Percentiles rank a stretch among this genome's conserved stretches.
These are phyloP conservation scores for Stichodactyla helianthus DNA, from an alignment of 64 coral and sea anemone species.

Conservation along the genomic window DNA sequence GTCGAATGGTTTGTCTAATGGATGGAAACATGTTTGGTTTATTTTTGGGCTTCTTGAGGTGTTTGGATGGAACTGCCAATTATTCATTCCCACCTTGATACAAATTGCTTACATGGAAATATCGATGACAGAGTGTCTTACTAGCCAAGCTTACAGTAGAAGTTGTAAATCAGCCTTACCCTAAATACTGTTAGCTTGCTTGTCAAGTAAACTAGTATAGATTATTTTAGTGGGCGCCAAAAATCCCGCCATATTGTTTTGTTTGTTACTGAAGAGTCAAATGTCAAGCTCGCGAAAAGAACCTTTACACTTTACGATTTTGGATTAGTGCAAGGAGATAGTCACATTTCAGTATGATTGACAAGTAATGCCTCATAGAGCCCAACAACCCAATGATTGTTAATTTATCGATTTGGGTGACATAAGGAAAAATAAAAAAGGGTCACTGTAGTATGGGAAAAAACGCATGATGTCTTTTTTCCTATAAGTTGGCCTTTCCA, in stretches of 20 bases:
- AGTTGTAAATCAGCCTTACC: background rate
- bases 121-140: too few relatives aligned
- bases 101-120: too few relatives aligned
- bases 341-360: background rate
- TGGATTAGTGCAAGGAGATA: slow-evolving; percentile 11
- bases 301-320: slow-evolving; percentile 1
- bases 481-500: background rate
- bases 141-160: background rate
- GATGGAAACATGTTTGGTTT: too few relatives aligned
- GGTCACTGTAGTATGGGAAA: too few relatives aligned
- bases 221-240: background rate
- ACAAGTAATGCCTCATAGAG: background rate
- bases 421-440: too few relatives aligned
- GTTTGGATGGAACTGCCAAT: too few relatives aligned
- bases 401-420: background rate
- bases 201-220: background rate
- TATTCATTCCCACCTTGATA: too few relatives aligned
- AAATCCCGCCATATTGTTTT: background rate
- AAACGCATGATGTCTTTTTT: background rate
- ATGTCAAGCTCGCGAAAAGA: background rate
- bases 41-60: too few relatives aligned
- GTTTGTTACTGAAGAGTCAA: background rate
- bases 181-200: background rate
- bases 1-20: too few relatives aligned
- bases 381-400: background rate